Base-by-base conservation (phyloP, 2,888 invertebrate species). In the Metallyticus violacea region DNA sequence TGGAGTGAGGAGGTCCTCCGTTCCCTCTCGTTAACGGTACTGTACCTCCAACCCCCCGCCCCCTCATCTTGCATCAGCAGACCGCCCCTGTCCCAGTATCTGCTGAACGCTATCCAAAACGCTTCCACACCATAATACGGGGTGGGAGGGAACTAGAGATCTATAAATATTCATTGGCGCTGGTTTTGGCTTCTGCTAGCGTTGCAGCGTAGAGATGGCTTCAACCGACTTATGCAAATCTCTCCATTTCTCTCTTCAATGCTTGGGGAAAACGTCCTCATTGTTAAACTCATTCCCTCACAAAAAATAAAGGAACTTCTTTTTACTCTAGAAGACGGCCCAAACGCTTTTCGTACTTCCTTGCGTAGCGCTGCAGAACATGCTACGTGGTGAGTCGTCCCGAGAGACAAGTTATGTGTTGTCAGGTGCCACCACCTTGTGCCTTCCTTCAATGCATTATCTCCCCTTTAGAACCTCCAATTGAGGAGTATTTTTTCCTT, bases 81-180 rank as follows among this genome's bases (percentile, higher is more conserved):
- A 76, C 80, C 79, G 26, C 9, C 26, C 30, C 40, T 80, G 29
- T 15, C 79, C 26, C 40, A 27, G 26, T 28, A 29, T 76, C 87
- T 81, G 81, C 78, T 87, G 80, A 87, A 81, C 87, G 27, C 81
- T 81, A 85, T 87, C 82, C 87, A 87, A 87, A 85, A 85, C 80
- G 80, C 81, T 62, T 62, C 40, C 79, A 87, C 82, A 79, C 85
- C 87, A 86, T 88, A 87, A 88, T 88, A 88, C 82, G 87, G 86
- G 86, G 22, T 62, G 40, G 40, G 40, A 62, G 40, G n/a, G n/a
- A n/a, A n/a, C n/a, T n/a, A 62, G 40, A 15, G 76, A 62, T 88
- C 88, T 88, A 88, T 88, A 88, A 88, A 88, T 88, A 88, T 88
- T 88, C 88, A 88, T 88, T 88, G 88, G 88, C 83, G 40, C 40